These are phyloP conservation scores for Lordiphosa collinella DNA, from an alignment of 1,140 invertebrate species.

Conservation along the genomic window DNA sequence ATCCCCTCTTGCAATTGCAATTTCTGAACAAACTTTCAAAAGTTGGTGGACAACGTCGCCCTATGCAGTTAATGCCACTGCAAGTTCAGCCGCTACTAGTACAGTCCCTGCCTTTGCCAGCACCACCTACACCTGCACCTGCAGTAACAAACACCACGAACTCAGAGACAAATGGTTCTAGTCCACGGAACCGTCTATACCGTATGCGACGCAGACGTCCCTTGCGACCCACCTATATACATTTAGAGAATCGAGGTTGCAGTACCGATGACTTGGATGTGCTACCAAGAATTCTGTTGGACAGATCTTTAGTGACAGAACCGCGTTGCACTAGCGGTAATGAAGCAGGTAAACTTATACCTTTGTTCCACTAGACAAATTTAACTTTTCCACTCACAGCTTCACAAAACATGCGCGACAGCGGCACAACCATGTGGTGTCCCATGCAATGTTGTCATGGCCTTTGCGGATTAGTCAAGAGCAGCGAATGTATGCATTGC, in stretches of 20 bases:
- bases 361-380: neutral
- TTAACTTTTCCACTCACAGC: neutral
- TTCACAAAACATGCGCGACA: slow-evolving; percentile 8
- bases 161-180: neutral
- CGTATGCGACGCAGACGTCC: slow-evolving; percentile 18
- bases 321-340: neutral
- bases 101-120: slow-evolving; percentile 2
- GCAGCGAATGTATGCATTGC: neutral
- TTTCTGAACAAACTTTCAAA: neutral
- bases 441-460: slow-evolving; percentile 21
- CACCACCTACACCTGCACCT: neutral
- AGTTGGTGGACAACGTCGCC: neutral
- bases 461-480: neutral
- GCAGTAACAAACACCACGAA: neutral
- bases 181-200: neutral
- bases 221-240: slow-evolving; percentile 1
- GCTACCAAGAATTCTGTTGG: slow-evolving; percentile 14
- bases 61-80: slow-evolving; percentile 15
- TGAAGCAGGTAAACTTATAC: neutral
- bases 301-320: neutral
- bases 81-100: slow-evolving; percentile 43
- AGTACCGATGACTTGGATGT: slow-evolving; percentile 20
- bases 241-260: slow-evolving; percentile 12
- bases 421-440: slow-evolving; percentile 61
- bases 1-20: neutral